Conservation (phyloP, 2,797 vertebrate species). For the Paedocypris micromegethes region DNA sequence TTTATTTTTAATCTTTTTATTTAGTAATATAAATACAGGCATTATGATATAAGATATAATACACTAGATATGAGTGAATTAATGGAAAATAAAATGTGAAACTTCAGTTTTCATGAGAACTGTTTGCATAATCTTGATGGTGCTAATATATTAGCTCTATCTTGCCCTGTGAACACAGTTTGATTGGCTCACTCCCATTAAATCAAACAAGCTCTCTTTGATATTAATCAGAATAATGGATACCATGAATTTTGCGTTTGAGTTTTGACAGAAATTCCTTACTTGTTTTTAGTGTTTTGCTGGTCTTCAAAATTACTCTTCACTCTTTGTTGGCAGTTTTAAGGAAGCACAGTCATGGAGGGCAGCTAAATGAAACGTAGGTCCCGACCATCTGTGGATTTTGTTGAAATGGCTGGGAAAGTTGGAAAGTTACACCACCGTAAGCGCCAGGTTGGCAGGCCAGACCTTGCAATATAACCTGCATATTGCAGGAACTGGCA, state of each 20-base stretch:
- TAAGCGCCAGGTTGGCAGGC: conserved; percentile 29
- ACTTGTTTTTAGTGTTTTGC: neutral
- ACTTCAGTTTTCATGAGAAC: conserved; percentile 1
- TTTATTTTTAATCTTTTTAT: no score
- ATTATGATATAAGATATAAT: no score
- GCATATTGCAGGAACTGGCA: conserved; percentile 7
- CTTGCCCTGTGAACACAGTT: conserved; percentile 28
- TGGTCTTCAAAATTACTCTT: conserved; percentile 13
- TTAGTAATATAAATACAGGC: no score
- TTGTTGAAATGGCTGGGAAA: conserved; percentile 29
- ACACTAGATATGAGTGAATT: no score
- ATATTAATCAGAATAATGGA: conserved; percentile 26
- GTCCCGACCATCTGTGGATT: conserved; percentile 34
- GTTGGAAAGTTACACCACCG: conserved; percentile 29
- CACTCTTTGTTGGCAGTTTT: conserved; percentile 23
- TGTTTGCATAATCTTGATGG: conserved; percentile 34
- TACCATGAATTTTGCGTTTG: conserved; percentile 29
- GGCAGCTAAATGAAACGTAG: conserved; percentile 27
- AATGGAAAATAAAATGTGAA: no score
- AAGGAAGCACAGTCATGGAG: conserved; percentile 33
- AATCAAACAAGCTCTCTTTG: conserved; percentile 25
- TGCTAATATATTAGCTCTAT: conserved; percentile 27
- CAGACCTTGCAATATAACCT: conserved; percentile 26
- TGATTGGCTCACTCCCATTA: conserved; percentile 33
- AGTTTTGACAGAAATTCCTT: conserved; percentile 7